These are phyloP conservation scores for Sebastes oblongus DNA, from an alignment of 2,797 vertebrate genomes.

Conservation along the genomic window DNA sequence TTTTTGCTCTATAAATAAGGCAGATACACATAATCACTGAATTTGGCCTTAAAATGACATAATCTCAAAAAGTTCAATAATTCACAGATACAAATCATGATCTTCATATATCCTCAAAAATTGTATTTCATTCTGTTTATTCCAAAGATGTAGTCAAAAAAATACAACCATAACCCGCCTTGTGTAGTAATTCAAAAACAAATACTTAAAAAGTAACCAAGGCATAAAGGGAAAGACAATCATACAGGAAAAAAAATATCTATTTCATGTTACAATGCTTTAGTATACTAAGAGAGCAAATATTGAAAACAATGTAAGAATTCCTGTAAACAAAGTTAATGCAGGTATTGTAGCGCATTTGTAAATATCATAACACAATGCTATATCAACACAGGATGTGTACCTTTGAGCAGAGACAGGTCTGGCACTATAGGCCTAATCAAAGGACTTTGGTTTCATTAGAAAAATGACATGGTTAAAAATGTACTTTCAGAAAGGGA, in stretches of 20 bases:
- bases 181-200: conserved; percentile 39
- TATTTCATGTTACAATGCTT: conserved; percentile 36
- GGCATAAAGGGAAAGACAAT: conserved; percentile 13
- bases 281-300: conserved; percentile 13
- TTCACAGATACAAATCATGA: conserved; percentile 66
- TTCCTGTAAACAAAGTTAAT: conserved; percentile 64
- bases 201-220: conserved; percentile 15
- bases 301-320: conserved; percentile 24
- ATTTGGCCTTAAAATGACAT: conserved; percentile 68
- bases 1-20: conserved; percentile 74
- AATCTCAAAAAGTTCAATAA: conserved; percentile 53
- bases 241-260: not conserved
- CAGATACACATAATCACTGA: conserved; percentile 64
- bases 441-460: conserved; percentile 49
- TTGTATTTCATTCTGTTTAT: conserved; percentile 54
- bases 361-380: conserved; percentile 21
- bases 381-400: conserved; percentile 28
- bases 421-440: conserved; percentile 8
- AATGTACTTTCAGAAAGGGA: conserved; percentile 1
- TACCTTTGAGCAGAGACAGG: conserved; percentile 39
- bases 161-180: conserved; percentile 42
- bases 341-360: conserved; percentile 28
- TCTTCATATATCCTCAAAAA: conserved; percentile 62
- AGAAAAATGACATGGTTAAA: conserved; percentile 20
- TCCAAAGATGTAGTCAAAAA: conserved; percentile 55